A percentile compares a stretch with the other conserved stretches of the same genome.
Evolutionary conservation across 2,888 invertebrate species (phyloP).

Genomic region (Lycophotia porphyrea): DNA sequence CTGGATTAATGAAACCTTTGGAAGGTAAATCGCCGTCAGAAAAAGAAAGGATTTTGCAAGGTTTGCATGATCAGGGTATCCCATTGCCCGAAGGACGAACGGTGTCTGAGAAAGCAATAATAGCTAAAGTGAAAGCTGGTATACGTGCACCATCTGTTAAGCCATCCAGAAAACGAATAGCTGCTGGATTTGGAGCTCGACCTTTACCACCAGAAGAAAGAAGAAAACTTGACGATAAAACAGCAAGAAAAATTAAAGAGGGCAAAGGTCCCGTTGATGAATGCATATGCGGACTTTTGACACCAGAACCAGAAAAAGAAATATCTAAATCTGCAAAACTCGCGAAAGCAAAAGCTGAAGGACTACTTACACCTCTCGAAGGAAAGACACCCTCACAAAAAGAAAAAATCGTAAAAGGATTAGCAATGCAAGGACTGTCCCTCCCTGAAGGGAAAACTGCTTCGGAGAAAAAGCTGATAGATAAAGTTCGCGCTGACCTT

Average conservation of each 20-base stretch:
- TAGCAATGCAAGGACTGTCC: conserved; percentile 2
- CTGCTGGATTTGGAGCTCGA: conserved; percentile 37
- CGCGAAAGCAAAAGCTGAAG: conserved; percentile 21
- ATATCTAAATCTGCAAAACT: background rate
- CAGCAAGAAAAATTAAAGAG: conserved; percentile 67
- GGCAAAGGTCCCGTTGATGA: conserved; percentile 69
- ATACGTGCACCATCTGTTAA: too few relatives aligned
- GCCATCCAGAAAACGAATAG: background rate
- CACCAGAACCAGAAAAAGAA: conserved; percentile 56
- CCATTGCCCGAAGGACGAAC: conserved; percentile 63
- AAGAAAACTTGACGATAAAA: conserved; percentile 55
- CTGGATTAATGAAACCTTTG: conserved; percentile 54
- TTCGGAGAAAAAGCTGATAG: conserved; percentile 15
- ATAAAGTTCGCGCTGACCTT: conserved; percentile 14
- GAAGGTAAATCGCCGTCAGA: conserved; percentile 59
- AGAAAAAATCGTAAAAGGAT: conserved; percentile 13
- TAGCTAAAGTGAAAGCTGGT: too few relatives aligned
- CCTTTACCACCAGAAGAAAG: conserved; percentile 38
- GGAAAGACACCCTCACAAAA: conserved; percentile 16
- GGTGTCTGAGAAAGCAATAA: conserved; percentile 31
- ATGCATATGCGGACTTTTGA: conserved; percentile 68
- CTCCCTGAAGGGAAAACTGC: conserved; percentile 23
- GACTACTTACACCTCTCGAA: conserved; percentile 10
- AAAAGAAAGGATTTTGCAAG: conserved; percentile 62
- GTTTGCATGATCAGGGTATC: conserved; percentile 54